Conservation (phyloP, 2,113 vertebrate species). For the Ochotona curzoniae region DNA sequence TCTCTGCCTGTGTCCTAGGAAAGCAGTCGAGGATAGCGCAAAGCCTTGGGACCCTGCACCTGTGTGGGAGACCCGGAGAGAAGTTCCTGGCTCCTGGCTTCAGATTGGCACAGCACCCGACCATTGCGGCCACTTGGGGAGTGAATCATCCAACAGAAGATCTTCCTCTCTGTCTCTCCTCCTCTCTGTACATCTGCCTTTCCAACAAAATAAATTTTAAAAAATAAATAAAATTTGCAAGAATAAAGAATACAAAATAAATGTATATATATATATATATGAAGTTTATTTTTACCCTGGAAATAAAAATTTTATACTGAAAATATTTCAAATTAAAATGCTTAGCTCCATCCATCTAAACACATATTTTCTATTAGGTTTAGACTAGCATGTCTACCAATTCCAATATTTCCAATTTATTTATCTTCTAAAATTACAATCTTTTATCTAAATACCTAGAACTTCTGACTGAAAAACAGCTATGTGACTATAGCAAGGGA, state of each 20-base stretch:
- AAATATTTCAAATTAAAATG: slow-evolving; percentile 50
- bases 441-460: slow-evolving; percentile 44
- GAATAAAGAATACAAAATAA: slow-evolving; percentile 65
- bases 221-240: too few species aligned
- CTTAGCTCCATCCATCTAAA: slow-evolving; percentile 38
- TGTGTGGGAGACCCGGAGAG: too few species aligned
- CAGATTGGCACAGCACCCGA: too few species aligned
- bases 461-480: slow-evolving; percentile 53
- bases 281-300: slow-evolving; percentile 40
- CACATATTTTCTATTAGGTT: slow-evolving; percentile 11
- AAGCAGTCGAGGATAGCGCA: too few species aligned
- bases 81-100: too few species aligned
- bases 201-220: too few species aligned
- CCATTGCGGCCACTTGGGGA: too few species aligned
- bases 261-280: slow-evolving; percentile 58
- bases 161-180: too few species aligned
- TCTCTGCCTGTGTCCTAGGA: too few species aligned
- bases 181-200: too few species aligned
- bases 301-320: slow-evolving; percentile 57
- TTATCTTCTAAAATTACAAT: slow-evolving; percentile 53
- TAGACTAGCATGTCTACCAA: slow-evolving; percentile 37
- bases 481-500: background rate
- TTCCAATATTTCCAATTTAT: slow-evolving; percentile 50
- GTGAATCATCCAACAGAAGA: too few species aligned
- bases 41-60: too few species aligned